Evolutionary conservation across 1,140 invertebrate genomes (phyloP).

Genomic region (Samia ricini): DNA sequence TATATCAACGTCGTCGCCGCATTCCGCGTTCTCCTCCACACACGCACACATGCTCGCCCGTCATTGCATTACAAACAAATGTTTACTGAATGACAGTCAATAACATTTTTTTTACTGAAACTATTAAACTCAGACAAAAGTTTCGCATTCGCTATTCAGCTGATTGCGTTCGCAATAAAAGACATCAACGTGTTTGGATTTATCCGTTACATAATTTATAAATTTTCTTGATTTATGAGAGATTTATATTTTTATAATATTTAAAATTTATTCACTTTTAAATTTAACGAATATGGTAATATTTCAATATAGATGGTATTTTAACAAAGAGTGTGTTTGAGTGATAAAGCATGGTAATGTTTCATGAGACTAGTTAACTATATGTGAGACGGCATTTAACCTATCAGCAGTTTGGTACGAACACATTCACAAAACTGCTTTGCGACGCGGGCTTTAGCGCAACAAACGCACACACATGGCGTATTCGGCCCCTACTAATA

Average conservation of each 20-base stretch:
- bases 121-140: background rate
- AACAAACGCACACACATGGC: slow-evolving; percentile 19
- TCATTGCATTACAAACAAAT: background rate
- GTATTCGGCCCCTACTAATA: slow-evolving; percentile 12
- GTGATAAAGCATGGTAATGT: background rate
- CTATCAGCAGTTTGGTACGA: slow-evolving; percentile 22
- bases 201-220: no score
- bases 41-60: slow-evolving; percentile 8
- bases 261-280: background rate
- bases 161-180: slow-evolving; percentile 4
- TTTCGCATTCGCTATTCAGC: background rate
- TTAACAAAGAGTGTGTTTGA: background rate
- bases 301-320: background rate
- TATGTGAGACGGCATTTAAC: slow-evolving; percentile 27
- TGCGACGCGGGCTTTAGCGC: slow-evolving; percentile 23
- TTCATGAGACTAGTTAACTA: background rate
- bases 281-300: background rate
- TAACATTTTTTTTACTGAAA: background rate
- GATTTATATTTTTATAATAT: background rate
- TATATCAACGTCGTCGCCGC: slow-evolving; percentile 53
- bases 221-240: no score
- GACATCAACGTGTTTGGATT: slow-evolving; percentile 14
- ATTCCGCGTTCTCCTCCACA: slow-evolving; percentile 50
- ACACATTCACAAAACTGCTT: slow-evolving; percentile 33
- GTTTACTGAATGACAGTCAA: background rate